phyloP scores from a whole-genome alignment of 1,140 invertebrate genomes.

The Drosophila pectinifera region DNA sequence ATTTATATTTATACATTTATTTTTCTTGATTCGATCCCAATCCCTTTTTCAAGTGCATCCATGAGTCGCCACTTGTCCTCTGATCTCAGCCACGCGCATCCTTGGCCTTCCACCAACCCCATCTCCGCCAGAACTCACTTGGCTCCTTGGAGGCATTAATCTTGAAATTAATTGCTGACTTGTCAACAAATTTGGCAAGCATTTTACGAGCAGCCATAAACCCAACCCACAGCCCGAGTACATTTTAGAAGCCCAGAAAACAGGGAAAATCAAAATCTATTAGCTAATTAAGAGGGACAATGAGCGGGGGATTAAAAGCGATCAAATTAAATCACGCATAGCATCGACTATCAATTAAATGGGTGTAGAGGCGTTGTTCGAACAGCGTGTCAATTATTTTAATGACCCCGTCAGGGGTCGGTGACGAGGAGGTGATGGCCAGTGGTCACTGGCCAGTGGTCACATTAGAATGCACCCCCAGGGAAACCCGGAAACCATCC shows the following conservation, averaged over 20 bases:
- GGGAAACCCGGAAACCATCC: slow-evolving; percentile 8
- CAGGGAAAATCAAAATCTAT: slow-evolving; percentile 67
- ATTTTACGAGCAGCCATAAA: slow-evolving; percentile 73
- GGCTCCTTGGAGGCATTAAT: slow-evolving; percentile 14
- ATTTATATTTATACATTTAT: too few relatives aligned
- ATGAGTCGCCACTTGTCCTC: slow-evolving; percentile 19
- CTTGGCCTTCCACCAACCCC: background rate
- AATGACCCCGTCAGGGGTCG: slow-evolving; percentile 43
- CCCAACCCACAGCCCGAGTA: slow-evolving; percentile 26
- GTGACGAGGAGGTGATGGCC: slow-evolving; percentile 28
- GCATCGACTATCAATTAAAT: slow-evolving; percentile 69
- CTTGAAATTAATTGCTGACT: slow-evolving; percentile 64
- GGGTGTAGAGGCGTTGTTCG: slow-evolving; percentile 64
- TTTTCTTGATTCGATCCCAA: background rate
- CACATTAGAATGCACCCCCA: slow-evolving; percentile 72
- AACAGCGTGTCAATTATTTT: slow-evolving; percentile 83
- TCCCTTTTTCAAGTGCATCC: slow-evolving; percentile 17
- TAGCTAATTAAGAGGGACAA: slow-evolving; percentile 74
- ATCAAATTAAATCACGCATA: slow-evolving; percentile 71
- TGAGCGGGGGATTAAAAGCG: slow-evolving; percentile 29
- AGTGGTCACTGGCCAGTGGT: slow-evolving; percentile 46
- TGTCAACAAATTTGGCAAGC: slow-evolving; percentile 63
- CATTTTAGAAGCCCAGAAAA: slow-evolving; percentile 43
- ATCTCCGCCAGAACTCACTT: background rate
- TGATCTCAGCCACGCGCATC: background rate